Conservation (phyloP, 2,797 vertebrate genomes). For the Nyctalus aviator region DNA sequence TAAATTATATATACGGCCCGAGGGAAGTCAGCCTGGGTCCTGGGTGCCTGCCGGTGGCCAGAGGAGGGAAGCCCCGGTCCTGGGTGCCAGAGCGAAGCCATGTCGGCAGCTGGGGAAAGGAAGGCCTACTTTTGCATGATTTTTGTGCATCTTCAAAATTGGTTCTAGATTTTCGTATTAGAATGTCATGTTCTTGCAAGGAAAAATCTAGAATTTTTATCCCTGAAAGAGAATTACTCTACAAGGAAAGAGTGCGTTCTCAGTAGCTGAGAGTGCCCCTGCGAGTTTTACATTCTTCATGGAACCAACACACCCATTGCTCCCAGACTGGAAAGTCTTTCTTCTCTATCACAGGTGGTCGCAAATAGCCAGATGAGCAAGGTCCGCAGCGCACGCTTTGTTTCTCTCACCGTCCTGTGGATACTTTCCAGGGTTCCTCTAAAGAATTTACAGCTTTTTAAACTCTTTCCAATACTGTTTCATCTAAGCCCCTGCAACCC, state of each 20-base stretch:
- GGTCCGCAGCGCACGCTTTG: not conserved
- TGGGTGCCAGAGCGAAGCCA: no score
- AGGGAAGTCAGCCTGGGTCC: no score
- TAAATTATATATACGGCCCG: not conserved
- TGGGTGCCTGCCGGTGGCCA: no score
- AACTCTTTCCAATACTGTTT: conserved; percentile 32
- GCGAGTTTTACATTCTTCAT: not conserved
- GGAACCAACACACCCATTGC: not conserved
- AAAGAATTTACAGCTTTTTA: conserved; percentile 11
- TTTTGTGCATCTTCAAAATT: not conserved
- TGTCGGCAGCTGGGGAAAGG: no score
- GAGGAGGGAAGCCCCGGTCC: no score
- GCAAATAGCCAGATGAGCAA: not conserved
- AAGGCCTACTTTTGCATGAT: no score
- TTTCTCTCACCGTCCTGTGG: not conserved
- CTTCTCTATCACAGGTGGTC: not conserved
- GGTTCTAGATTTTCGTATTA: not conserved
- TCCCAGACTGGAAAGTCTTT: not conserved
- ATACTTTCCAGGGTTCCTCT: not conserved
- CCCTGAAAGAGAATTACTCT: not conserved
- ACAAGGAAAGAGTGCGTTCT: not conserved
- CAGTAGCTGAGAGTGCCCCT: not conserved
- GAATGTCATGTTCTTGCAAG: not conserved
- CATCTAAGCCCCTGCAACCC: not conserved
- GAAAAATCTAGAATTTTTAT: conserved; percentile 29